Evolutionary conservation across 2,113 vertebrate species (phyloP).

Genomic region (Trochalopteron elliotii): DNA sequence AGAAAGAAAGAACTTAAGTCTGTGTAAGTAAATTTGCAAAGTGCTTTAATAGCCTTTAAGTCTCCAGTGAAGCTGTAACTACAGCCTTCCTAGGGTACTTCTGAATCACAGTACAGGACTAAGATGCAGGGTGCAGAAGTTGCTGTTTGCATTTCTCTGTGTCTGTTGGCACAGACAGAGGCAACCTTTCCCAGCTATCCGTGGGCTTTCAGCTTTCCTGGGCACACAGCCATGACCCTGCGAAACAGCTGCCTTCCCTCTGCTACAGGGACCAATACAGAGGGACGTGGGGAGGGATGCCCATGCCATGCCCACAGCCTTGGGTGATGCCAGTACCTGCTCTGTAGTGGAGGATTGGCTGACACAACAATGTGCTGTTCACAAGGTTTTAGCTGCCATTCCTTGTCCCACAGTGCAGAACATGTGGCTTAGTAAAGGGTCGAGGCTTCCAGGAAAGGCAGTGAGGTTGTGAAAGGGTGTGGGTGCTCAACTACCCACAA

Average conservation of each 20-base stretch:
- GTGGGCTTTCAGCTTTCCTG: neutral
- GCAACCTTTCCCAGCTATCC: neutral
- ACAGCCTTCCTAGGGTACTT: neutral
- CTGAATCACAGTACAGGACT: neutral
- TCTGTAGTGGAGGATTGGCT: neutral
- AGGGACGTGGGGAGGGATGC: neutral
- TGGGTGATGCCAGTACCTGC: neutral
- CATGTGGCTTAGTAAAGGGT: neutral
- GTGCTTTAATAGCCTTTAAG: neutral
- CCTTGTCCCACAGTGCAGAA: neutral
- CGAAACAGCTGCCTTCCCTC: neutral
- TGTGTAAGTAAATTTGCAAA: neutral
- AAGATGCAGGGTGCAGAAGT: neutral
- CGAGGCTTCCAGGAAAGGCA: neutral
- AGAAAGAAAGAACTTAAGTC: slow-evolving; percentile 28
- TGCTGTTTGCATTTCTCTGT: neutral
- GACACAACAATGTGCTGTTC: accelerated
- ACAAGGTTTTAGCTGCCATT: neutral
- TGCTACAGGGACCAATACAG: neutral
- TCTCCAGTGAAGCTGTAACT: neutral
- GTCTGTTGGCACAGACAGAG: neutral
- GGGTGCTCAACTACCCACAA: neutral
- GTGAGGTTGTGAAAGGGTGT: neutral
- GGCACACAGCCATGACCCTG: neutral
- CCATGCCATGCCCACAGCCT: neutral